These are phyloP conservation scores for Aplochiton taeniatus DNA, from an alignment of 2,797 vertebrate genomes.

Conservation along the genomic window DNA sequence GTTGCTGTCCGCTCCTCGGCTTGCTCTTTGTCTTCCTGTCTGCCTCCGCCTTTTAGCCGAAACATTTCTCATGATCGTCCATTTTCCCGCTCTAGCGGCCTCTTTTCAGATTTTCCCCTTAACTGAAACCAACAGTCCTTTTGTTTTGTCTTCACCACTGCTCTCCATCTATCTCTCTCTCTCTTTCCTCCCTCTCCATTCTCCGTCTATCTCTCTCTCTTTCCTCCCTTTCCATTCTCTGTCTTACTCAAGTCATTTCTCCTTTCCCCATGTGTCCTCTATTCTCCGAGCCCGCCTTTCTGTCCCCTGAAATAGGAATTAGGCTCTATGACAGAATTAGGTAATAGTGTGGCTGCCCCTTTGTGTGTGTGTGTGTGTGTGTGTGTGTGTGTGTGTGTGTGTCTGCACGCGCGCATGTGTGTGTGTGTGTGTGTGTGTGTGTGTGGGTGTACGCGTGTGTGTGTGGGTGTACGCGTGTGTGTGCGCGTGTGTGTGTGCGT, in stretches of 20 bases:
- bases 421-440: conserved; percentile 24
- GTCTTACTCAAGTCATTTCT: not conserved
- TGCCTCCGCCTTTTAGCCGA: not conserved
- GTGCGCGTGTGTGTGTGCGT: conserved; percentile 13
- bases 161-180: too few species aligned
- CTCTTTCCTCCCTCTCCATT: too few species aligned
- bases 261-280: not conserved
- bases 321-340: conserved; percentile 22
- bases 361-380: conserved; percentile 21
- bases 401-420: conserved; percentile 15
- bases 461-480: conserved; percentile 27
- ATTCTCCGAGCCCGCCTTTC: not conserved
- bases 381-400: conserved; percentile 11
- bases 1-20: not conserved
- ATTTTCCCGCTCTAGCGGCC: too few species aligned
- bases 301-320: too few species aligned
- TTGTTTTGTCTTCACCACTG: too few species aligned
- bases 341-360: conserved; percentile 34
- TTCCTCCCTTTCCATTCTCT: not conserved
- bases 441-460: conserved; percentile 23
- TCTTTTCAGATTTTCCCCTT: too few species aligned
- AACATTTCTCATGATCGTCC: not conserved
- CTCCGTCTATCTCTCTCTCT: not conserved
- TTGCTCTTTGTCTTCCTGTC: too few species aligned
- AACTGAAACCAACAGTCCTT: too few species aligned